Base-by-base conservation (phyloP, 2,888 invertebrate species). In the Drosophila buzzatii region DNA sequence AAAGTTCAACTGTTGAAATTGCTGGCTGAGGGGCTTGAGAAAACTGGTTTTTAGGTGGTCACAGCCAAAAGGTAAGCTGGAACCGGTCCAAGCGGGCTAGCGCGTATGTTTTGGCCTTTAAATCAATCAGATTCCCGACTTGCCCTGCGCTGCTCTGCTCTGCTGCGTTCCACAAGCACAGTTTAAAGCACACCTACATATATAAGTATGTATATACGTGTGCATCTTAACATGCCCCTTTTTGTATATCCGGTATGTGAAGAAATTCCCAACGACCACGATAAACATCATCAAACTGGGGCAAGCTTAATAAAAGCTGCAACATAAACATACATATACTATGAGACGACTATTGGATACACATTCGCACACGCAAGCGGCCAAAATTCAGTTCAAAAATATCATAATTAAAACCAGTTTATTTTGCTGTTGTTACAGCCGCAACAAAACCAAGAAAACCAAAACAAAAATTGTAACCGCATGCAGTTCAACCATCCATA, bases 1-100 rank as follows among this genome's bases (percentile, higher is more conserved):
- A 90, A 88, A 90, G 90, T 90, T 88, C 85, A 85, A 88, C 74
- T 81, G 67, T 74, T 86, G 67, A 87, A 84, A 73, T 76, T 77
- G 71, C 49, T 75, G 75, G 61, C 55, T 75, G 75, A 61, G 64
- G 65, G 71, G 76, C 47, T 51, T 39, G 57, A 18, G n/a, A 72
- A 84, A 84, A 84, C 83, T 73, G 85, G 88, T 89, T 84, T 83
- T 59, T 56, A 70, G 82, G 64, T 70, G 82, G 67, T 61, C 42
- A 39, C 47, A 60, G 47, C 53, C 35, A 37, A 70, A 71, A 63
- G 66, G 66, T 62, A 68, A 70, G 64, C 53, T 10, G 44, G 70
- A 89, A 84, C 89, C 89, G 65, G 83, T 84, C 82, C 52, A 57
- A 65, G 52, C 44, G 52, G 60, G 57, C 42, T 42, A 62, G 9